Base-by-base conservation (phyloP, 2,888 invertebrate species). In the Frankliniella fusca region DNA sequence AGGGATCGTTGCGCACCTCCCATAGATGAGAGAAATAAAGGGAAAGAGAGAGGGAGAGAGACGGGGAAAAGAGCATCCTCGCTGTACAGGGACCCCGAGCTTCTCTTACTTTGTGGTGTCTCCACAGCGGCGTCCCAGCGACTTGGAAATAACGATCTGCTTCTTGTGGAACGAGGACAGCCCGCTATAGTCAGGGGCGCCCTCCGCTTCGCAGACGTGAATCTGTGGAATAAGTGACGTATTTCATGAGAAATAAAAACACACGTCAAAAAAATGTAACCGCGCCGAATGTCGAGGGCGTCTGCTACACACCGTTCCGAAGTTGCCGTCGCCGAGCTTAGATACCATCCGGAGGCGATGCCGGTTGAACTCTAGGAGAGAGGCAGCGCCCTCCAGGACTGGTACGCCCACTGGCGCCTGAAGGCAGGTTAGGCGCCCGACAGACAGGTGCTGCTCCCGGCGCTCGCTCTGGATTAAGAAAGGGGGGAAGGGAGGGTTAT, bases 271-370 rank as follows among this genome's bases (percentile, higher is more conserved):
- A 38, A 5, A 38, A 3, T 38, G 38, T 38, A 5, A 38, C 38
- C 5, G 38, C 38, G 38, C 38, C 38, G 38, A 38, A 5, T 38
- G 38, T 11, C 23, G 23, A 3, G 70, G 70, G 23, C 8, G 20
- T n/a, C 65, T n/a, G 65, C 28, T 81, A 90, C 92, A 92, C 87
- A 95, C 96, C 91, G 93, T 94, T 87, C 96, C 96, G 88, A 95
- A 95, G 85, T 94, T 93, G 85, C 96, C 96, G 89, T 95, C 95
- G 84, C 96, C 96, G 81, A 96, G 91, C 88, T 95, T 95, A 88
- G 95, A 94, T 84, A 95, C 90, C 85, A 95, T 93, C 87, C 94
- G 90, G 86, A 97, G 91, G 88, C 94, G 92, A 89, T 95, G 94
- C 87, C 95, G 91, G 85, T 95, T 94, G 88, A 96, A 93, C 87